Evolutionary conservation across 2,113 vertebrate species (phyloP), one percentile per base, ranked within the genome.

Genomic region (Chloropsis hardwickii): DNA sequence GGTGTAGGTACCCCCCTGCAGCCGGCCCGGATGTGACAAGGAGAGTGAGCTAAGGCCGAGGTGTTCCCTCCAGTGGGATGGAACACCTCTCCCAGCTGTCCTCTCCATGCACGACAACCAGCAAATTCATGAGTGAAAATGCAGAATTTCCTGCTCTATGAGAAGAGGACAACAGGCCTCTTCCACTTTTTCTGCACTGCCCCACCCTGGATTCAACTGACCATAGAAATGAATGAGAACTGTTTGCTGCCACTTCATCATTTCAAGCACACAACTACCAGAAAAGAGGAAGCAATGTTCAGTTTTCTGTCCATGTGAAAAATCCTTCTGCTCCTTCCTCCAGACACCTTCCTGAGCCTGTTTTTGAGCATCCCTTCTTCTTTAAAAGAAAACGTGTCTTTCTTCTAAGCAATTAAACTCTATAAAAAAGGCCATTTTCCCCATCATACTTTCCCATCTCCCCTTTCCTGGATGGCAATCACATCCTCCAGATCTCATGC

Each of bases 381-480:
- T 94, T 85, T 86, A 93, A 81, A 95, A 77, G 78, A 76, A 91
- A 95, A 67, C 0, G 9, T n/a, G 74, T 81, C 94, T 95, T 86
- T 90, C 91, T 90, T 92, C 69, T 84, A 40, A 77, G 93, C 94
- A 88, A 91, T 81, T 90, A 83, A 93, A 81, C 56, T 80, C 76
- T 56, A 66, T 90, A 86, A 92, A 72, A 89, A 72, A 42, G 35
- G 94, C 91, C 94, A 78, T 96, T 94, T 92, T 87, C 94, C 76
- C 93, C 93, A 90, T 97, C 94, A 95, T 88, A 88, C 69, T 97
- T 95, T 97, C 90, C 96, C 94, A 90, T 90, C 95, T 97, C 90
- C 86, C 82, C 88, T 95, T 95, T 94, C 92, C 95, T 95, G 93
- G 90, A 93, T 76, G 92, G 95, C 94, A 95, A 56, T 82, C 88